These are phyloP conservation scores for Cotesia chilonis DNA, from an alignment of 1,140 invertebrate genomes.

Conservation along the genomic window DNA sequence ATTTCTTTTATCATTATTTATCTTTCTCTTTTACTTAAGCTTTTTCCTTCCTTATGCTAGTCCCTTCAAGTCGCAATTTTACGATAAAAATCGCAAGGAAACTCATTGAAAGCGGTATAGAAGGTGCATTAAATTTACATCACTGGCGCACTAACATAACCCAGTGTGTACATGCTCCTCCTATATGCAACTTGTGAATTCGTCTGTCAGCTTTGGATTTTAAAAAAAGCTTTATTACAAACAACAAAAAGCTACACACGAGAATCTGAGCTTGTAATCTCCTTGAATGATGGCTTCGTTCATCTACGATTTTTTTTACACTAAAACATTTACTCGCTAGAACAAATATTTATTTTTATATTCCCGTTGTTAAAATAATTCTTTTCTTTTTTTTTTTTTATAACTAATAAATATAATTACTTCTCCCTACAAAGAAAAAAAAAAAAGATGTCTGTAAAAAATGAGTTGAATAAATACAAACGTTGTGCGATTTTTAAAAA, in stretches of 20 bases:
- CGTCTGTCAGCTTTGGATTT: conserved; percentile 16
- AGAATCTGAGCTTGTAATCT: conserved; percentile 12
- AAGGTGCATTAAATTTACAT: conserved; percentile 29
- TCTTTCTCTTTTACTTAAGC: conserved; percentile 8
- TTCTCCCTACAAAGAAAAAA: no score
- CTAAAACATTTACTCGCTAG: background rate
- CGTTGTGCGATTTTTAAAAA: background rate
- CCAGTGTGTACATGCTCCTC: background rate
- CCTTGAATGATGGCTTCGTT: background rate
- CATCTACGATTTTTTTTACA: background rate
- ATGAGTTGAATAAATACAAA: no score
- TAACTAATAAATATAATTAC: no score
- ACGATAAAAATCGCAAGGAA: conserved; percentile 27
- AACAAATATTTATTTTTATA: background rate
- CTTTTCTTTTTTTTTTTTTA: no score
- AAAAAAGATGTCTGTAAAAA: no score
- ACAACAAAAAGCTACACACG: conserved; percentile 2
- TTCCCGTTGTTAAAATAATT: no score
- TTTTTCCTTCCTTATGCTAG: background rate
- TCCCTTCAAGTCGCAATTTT: conserved; percentile 30
- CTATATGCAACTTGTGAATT: conserved; percentile 23
- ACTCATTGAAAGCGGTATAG: conserved; percentile 24
- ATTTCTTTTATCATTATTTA: no score
- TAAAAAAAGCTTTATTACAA: background rate
- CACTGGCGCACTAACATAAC: conserved; percentile 1